Evolutionary conservation across 2,113 vertebrate species (phyloP).

Genomic region (Entelurus aequoreus): DNA sequence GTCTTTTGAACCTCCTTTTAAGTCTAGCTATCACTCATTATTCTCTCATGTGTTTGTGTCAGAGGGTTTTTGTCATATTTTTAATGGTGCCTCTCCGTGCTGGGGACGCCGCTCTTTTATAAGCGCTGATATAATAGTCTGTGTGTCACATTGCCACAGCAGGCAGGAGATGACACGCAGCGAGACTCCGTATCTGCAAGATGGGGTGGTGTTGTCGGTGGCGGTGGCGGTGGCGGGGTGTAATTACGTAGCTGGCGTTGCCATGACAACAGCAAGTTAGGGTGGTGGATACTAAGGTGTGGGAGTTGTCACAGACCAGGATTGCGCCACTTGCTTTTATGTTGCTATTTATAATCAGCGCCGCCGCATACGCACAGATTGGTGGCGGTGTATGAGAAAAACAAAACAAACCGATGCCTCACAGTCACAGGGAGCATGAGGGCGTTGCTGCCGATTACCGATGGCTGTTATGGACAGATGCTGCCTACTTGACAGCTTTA

Average conservation of each 20-base stretch:
- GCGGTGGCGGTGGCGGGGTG: constrained; percentile 40
- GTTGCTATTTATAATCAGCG: constrained; percentile 76
- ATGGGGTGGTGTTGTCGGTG: constrained; percentile 39
- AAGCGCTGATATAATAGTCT: constrained; percentile 66
- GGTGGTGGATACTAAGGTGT: constrained; percentile 73
- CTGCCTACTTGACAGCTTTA: constrained; percentile 18
- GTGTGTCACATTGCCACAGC: constrained; percentile 62
- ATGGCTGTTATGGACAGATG: constrained; percentile 20
- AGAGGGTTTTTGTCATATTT: constrained; percentile 42
- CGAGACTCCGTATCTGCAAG: constrained; percentile 67
- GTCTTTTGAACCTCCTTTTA: constrained; percentile 52
- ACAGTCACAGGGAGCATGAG: constrained; percentile 33
- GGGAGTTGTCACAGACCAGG: constrained; percentile 74
- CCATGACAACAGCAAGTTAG: constrained; percentile 75
- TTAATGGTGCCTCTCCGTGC: constrained; percentile 33
- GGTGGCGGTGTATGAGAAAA: constrained; percentile 56
- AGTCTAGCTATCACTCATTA: constrained; percentile 20
- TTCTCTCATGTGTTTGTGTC: constrained; percentile 12
- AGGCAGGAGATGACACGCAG: constrained; percentile 65
- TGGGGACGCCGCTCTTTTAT: constrained; percentile 66
- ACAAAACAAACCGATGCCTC: constrained; percentile 53
- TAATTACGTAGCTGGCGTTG: constrained; percentile 74
- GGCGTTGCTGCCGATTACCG: constrained; percentile 28
- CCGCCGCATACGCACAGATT: constrained; percentile 63
- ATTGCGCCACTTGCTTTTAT: constrained; percentile 78